Conservation (phyloP, 2,797 vertebrate species). For the Podargus strigoides region DNA sequence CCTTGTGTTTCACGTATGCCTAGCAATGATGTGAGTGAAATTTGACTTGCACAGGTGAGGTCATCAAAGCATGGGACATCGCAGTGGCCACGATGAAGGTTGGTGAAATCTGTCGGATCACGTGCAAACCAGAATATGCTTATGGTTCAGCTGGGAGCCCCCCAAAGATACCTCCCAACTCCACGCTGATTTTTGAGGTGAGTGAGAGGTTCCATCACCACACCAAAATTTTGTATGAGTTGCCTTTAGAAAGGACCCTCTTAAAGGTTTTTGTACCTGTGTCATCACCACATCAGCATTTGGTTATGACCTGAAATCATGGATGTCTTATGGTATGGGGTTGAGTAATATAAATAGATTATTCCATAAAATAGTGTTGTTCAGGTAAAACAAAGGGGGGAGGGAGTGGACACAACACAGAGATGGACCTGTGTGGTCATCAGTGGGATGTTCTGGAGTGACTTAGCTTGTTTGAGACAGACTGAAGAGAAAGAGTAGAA, state of each 20-base stretch:
- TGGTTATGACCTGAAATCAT: background rate
- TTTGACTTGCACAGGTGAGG: conserved; percentile 80
- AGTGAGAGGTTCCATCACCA: background rate
- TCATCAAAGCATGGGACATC: conserved; percentile 98
- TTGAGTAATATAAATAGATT: background rate
- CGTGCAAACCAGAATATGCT: conserved; percentile 92
- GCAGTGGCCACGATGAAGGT: conserved; percentile 92
- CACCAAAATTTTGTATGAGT: background rate
- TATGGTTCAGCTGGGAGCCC: conserved; percentile 93
- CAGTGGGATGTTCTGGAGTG: background rate
- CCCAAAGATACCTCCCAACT: conserved; percentile 91
- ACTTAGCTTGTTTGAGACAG: background rate
- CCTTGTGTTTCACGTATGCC: background rate
- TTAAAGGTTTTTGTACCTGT: background rate
- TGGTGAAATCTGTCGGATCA: conserved; percentile 89
- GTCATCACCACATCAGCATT: background rate
- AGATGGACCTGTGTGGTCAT: background rate
- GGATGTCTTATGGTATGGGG: background rate
- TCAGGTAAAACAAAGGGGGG: background rate
- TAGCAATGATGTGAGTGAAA: background rate
- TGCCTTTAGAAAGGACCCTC: background rate
- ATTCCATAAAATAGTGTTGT: background rate
- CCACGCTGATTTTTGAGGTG: conserved; percentile 94
- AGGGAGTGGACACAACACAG: too few relatives aligned
- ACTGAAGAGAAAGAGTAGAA: background rate